phyloP scores from a whole-genome alignment of 1,140 invertebrate genomes.

The Ceratosolen fusciceps region DNA sequence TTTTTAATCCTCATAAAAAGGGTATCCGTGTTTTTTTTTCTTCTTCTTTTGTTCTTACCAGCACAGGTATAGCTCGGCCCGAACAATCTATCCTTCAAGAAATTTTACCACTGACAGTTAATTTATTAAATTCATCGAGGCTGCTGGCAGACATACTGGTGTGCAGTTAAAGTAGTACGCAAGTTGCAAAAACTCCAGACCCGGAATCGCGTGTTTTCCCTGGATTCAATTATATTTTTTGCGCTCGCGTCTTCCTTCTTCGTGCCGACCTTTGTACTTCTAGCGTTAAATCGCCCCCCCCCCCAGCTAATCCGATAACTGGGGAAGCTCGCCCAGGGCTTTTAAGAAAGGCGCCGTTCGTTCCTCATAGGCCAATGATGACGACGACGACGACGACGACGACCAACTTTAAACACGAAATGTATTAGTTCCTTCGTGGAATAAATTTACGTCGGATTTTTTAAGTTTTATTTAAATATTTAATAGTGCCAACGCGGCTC shows the following conservation, averaged over 20 bases:
- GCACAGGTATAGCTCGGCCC: background rate
- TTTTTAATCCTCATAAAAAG: background rate
- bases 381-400: background rate
- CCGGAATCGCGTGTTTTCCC: slow-evolving; percentile 23
- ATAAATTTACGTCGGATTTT: background rate
- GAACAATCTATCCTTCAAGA: background rate
- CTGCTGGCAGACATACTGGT: background rate
- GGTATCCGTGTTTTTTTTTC: background rate
- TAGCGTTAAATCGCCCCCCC: background rate
- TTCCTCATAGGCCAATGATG: background rate
- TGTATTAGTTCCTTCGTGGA: background rate
- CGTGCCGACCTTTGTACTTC: background rate
- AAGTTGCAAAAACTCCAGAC: slow-evolving; percentile 32
- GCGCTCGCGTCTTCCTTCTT: background rate
- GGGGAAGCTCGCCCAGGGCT: background rate
- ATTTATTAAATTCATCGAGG: slow-evolving; percentile 26
- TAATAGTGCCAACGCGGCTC: no score
- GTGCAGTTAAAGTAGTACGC: background rate
- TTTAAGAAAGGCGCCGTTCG: background rate
- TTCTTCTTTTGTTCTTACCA: no score
- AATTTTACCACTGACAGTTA: slow-evolving; percentile 20
- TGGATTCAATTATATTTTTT: slow-evolving; percentile 42
- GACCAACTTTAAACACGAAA: background rate
- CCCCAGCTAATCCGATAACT: slow-evolving; percentile 10
- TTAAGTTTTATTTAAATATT: background rate